These are phyloP conservation scores for Zaprionus kolodkinae DNA, from an alignment of 1,140 invertebrate species.

Conservation along the genomic window DNA sequence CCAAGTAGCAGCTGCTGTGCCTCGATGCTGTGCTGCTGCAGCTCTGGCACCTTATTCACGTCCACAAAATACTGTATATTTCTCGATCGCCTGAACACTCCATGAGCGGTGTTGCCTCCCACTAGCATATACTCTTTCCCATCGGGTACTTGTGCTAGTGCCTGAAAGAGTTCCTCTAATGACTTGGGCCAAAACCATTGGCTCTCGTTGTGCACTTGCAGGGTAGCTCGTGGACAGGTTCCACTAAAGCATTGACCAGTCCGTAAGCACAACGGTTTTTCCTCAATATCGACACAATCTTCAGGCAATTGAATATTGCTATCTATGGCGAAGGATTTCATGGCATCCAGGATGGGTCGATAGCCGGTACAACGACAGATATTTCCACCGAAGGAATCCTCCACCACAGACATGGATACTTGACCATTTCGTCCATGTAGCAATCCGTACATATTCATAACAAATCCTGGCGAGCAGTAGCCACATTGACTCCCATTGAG, in stretches of 20 bases:
- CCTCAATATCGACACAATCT: conserved; percentile 74
- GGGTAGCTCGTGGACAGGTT: conserved; percentile 77
- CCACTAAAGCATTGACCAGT: conserved; percentile 60
- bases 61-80: conserved; percentile 89
- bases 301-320: conserved; percentile 87
- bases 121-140: conserved; percentile 85
- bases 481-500: conserved; percentile 92
- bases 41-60: conserved; percentile 85
- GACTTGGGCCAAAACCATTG: conserved; percentile 80
- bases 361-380: conserved; percentile 95
- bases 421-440: conserved; percentile 84
- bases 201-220: conserved; percentile 42
- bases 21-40: conserved; percentile 86
- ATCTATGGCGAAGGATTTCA: conserved; percentile 90
- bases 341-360: conserved; percentile 92
- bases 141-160: conserved; percentile 85
- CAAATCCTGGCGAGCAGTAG: conserved; percentile 92
- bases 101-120: conserved; percentile 86
- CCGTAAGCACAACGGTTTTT: conserved; percentile 47
- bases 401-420: conserved; percentile 88
- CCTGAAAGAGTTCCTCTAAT: conserved; percentile 86
- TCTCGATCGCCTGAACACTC: conserved; percentile 86
- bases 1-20: conserved; percentile 86
- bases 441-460: conserved; percentile 93
- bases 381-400: conserved; percentile 92